Base-by-base conservation (phyloP, 2,888 invertebrate species). In the Nemotelus pantherinus region DNA sequence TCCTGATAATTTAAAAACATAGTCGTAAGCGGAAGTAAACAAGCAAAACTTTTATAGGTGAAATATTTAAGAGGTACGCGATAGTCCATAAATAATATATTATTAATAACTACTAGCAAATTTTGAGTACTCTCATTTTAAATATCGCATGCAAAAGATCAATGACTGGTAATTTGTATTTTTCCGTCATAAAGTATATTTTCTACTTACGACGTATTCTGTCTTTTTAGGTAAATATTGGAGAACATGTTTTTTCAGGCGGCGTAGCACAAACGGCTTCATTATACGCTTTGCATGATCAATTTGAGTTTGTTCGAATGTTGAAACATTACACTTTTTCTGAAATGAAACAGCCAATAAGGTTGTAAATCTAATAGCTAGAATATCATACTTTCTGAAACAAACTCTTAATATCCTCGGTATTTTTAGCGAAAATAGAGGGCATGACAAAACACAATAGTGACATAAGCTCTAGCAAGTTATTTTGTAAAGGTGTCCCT, bases 401-500 rank as follows among this genome's bases (percentile, higher is more conserved):
- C 82, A 97, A 89, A 82, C 91, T 93, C 86, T 96, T 97, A 43
- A 98, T 90, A 82, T 95, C 94, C 0, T 95, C 94, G 1, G 93
- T 93, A 87, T 95, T 96, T 25, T 93, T 93, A 67, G 93, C 92
- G 88, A 98, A 98, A 89, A 98, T 93, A 82, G 96, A 93, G 0
- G 98, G 98, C 97, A 98, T 97, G 45, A 98, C 96, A 86, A 99
- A 99, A 83, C 95, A 95, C 41, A 99, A 89, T 55, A 99, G 88
- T 0, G 98, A 98, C 94, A 99, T 98, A 80, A 99, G 88, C 87
- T 99, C 98, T 64, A 98, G 87, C 53, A 99, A 89, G 87, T 98
- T 98, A 88, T 99, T 99, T 87, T 99, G 98, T 3, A 99, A 88
- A 0, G 98, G 98, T 0, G 98, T 99, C 2, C 98, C 99, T 0